phyloP scores from a whole-genome alignment of 2,797 vertebrate species.

The Eurystomus glaucurus region DNA sequence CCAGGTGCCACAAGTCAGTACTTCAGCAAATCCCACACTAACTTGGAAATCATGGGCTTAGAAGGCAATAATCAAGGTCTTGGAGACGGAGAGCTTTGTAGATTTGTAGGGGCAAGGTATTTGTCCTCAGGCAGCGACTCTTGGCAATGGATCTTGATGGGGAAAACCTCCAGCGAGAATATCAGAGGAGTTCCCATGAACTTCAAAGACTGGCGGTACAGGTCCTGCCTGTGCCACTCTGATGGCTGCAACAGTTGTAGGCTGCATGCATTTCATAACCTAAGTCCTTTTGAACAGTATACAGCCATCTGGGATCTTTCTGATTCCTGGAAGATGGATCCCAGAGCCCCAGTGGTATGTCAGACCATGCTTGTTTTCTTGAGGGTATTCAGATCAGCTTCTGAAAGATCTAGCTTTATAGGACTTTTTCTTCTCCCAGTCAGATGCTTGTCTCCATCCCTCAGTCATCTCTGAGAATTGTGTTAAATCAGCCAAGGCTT shows the following conservation, averaged over 20 bases:
- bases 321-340: not conserved
- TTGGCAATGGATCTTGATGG: rapidly evolving
- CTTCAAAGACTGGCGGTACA: not conserved
- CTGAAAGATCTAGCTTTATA: not conserved
- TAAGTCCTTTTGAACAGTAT: not conserved
- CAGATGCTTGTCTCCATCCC: not conserved
- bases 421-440: not conserved
- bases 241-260: not conserved
- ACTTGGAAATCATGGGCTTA: not conserved
- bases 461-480: not conserved
- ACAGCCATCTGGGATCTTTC: not conserved
- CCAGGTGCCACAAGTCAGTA: not conserved
- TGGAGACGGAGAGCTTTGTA: not conserved
- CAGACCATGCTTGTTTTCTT: not conserved
- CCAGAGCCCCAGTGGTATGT: not conserved
- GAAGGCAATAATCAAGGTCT: not conserved
- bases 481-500: not conserved
- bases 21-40: rapidly evolving
- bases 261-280: not conserved
- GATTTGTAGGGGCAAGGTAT: not conserved
- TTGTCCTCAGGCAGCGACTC: not conserved
- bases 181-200: not conserved
- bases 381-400: not conserved
- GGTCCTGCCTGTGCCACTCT: not conserved
- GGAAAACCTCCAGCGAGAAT: not conserved